phyloP scores from a whole-genome alignment of 2,888 invertebrate genomes.

The Sphinx pinastri region DNA sequence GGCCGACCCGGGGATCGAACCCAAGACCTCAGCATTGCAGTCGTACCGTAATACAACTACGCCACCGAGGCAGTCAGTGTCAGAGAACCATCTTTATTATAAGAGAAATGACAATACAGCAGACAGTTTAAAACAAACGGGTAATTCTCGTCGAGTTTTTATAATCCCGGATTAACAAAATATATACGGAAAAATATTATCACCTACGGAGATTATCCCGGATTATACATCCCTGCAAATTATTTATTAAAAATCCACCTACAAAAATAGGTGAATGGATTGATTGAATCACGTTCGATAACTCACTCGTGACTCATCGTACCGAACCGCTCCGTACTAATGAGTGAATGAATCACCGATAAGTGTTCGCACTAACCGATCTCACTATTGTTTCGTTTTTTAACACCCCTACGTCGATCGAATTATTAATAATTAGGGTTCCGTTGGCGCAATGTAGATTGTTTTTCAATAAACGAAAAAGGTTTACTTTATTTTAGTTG shows the following conservation, averaged over 20 bases:
- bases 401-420: slow-evolving; percentile 5
- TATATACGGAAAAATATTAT: too few species aligned
- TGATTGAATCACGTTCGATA: slow-evolving; percentile 19
- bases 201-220: too few species aligned
- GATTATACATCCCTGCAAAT: neutral
- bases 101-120: too few species aligned
- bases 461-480: neutral
- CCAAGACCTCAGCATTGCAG: too few species aligned
- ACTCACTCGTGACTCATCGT: slow-evolving; percentile 19
- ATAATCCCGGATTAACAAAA: neutral
- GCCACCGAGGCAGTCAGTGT: too few species aligned
- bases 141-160: neutral
- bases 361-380: slow-evolving; percentile 15
- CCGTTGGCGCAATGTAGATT: neutral
- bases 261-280: slow-evolving; percentile 5
- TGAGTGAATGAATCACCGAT: slow-evolving; percentile 17
- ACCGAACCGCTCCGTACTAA: slow-evolving; percentile 12
- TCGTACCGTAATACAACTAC: too few species aligned
- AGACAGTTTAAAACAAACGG: too few species aligned
- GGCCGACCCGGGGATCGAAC: too few species aligned
- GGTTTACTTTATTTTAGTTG: too few species aligned
- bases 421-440: slow-evolving; percentile 20
- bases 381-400: slow-evolving; percentile 17
- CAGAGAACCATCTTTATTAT: too few species aligned
- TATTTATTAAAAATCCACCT: neutral